Base-by-base conservation (phyloP, 2,888 invertebrate species). In the Tiphia femorata region DNA sequence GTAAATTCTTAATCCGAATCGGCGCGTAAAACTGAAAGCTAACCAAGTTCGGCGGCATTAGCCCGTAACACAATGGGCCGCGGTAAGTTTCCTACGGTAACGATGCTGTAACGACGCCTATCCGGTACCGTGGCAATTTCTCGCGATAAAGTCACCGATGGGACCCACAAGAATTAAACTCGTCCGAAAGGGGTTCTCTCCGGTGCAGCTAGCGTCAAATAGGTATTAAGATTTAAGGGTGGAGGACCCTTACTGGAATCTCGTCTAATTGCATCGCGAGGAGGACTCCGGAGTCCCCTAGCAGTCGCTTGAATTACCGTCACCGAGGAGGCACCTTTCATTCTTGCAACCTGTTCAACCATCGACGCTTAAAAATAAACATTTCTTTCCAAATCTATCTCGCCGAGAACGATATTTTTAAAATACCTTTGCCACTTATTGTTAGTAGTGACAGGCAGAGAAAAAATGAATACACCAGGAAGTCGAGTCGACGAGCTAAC, bases 1-100 rank as follows among this genome's bases (percentile, higher is more conserved):
- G 72, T 82, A 81, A 82, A 82, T 82, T 82, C 81, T 81, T 82
- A 81, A 82, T 82, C 76, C 81, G 73, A 82, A 82, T 82, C 77
- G 78, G 64, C 72, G 77, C 73, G 80, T 81, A 82, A 81, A 82
- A 80, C 80, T 81, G 79, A 82, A 82, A 82, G 80, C 81, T 81
- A 75, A 76, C 77, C 72, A 77, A 77, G 77, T 78, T 77, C 68
- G 79, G 77, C 73, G 75, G 78, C 80, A 81, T 82, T 80, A 81
- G 79, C 81, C n/a, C 76, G 81, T 82, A 81, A 81, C 78, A 80
- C 79, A 79, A 76, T 75, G 77, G n/a, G 73, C 69, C 62, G 71
- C 70, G 67, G 73, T 75, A 75, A 77, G 77, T 81, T n/a, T 79
- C 77, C 80, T 81, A 81, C 77, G 81, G 79, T 82, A 81, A 82